Percentiles rank a stretch among this genome's conserved stretches.
phyloP scores from a whole-genome alignment of 2,113 vertebrate species.

The Phrynocephalus versicolor region DNA sequence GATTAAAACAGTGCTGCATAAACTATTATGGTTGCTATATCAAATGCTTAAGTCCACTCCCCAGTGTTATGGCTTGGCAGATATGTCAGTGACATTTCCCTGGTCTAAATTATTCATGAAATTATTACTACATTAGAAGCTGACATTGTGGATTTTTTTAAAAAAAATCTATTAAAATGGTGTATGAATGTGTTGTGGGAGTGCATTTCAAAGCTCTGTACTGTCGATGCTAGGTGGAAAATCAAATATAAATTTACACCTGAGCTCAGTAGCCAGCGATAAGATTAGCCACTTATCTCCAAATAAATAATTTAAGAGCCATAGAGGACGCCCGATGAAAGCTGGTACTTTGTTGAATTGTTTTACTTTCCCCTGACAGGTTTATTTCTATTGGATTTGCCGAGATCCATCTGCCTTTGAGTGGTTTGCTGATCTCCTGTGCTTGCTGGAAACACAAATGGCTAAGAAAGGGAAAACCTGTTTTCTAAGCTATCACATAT shows the following conservation, averaged over 20 bases:
- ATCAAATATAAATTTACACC: constrained; percentile 41
- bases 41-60: background rate
- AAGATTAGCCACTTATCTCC: constrained; percentile 39
- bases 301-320: constrained; percentile 40
- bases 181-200: constrained; percentile 34
- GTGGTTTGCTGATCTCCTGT: constrained; percentile 83
- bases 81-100: background rate
- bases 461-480: constrained; percentile 70
- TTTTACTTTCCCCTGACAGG: constrained; percentile 71
- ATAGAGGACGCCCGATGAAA: constrained; percentile 41
- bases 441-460: constrained; percentile 78
- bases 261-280: constrained; percentile 9
- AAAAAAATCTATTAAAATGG: background rate
- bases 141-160: background rate
- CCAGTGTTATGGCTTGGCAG: background rate
- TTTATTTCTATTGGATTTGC: constrained; percentile 87
- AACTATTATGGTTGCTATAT: background rate
- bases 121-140: background rate
- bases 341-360: constrained; percentile 43
- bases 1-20: background rate
- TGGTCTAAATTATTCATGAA: background rate
- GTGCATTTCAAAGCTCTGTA: constrained; percentile 40
- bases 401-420: constrained; percentile 79
- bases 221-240: constrained; percentile 2
- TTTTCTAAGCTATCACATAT: constrained; percentile 82